These are phyloP conservation scores for Poecilus cupreus DNA, from an alignment of 2,888 invertebrate genomes.

Conservation along the genomic window DNA sequence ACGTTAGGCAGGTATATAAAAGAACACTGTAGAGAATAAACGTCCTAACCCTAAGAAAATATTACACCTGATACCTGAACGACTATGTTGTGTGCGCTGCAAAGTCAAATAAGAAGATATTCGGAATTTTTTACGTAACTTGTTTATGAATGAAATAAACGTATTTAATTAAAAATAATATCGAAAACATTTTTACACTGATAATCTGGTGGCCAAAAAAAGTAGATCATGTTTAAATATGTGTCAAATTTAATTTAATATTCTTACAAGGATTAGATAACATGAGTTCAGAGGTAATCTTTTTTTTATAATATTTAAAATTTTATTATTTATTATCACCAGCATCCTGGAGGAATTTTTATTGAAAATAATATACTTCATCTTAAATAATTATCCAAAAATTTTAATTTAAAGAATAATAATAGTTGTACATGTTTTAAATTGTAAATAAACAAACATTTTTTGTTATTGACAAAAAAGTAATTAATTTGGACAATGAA, in stretches of 20 bases:
- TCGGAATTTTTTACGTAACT: not conserved
- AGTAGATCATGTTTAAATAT: not conserved
- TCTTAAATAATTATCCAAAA: too few species aligned
- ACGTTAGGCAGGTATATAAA: not conserved
- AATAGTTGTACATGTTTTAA: too few species aligned
- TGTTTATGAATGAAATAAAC: not conserved
- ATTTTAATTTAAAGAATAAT: too few species aligned
- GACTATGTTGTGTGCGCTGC: not conserved
- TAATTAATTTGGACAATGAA: not conserved
- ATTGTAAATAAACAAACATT: too few species aligned
- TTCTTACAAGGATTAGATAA: slow-evolving; percentile 10
- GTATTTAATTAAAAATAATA: not conserved
- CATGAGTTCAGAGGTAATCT: not conserved
- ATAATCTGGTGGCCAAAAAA: not conserved
- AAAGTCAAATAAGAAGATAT: not conserved
- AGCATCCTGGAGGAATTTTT: not conserved
- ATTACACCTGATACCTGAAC: not conserved
- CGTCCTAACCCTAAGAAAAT: not conserved
- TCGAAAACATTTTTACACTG: not conserved
- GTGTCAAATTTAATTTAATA: not conserved
- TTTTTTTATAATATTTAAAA: not conserved
- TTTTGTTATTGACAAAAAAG: too few species aligned
- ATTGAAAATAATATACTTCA: not conserved
- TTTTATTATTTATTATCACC: too few species aligned
- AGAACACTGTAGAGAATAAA: not conserved